These are phyloP conservation scores for Stenurella melanura DNA, from an alignment of 2,888 invertebrate genomes.

Conservation along the genomic window DNA sequence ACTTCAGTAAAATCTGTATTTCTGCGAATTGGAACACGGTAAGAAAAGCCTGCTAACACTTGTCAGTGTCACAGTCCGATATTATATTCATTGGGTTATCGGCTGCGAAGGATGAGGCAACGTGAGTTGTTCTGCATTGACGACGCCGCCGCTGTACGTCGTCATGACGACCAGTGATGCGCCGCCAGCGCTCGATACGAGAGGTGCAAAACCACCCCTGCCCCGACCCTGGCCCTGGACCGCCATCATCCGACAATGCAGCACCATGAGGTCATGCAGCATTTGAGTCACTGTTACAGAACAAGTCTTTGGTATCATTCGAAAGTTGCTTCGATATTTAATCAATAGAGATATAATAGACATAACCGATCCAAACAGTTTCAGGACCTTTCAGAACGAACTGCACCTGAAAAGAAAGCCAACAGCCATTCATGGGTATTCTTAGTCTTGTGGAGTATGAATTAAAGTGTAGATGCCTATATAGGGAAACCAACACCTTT, in stretches of 20 bases:
- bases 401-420: not conserved
- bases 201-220: conserved; percentile 56
- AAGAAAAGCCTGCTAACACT: not conserved
- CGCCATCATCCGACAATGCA: conserved; percentile 55
- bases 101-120: conserved; percentile 16
- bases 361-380: not conserved
- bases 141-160: conserved; percentile 54
- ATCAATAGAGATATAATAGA: conserved; percentile 6
- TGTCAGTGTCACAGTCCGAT: conserved; percentile 14
- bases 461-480: not conserved
- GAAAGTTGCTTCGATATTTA: conserved; percentile 10
- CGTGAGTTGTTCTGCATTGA: conserved; percentile 19
- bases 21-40: not conserved
- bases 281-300: conserved; percentile 27
- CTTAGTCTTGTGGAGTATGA: not conserved
- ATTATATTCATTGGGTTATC: conserved; percentile 29
- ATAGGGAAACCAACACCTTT: not conserved
- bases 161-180: conserved; percentile 62
- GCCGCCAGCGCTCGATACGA: conserved; percentile 59
- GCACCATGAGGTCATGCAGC: conserved; percentile 56
- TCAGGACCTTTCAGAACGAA: not conserved
- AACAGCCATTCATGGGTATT: conserved; percentile 2
- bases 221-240: conserved; percentile 58
- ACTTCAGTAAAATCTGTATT: not conserved
- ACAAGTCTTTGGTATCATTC: conserved; percentile 6